phyloP scores from a whole-genome alignment of 2,888 invertebrate species.

The Disparrhopalites patrizii region DNA sequence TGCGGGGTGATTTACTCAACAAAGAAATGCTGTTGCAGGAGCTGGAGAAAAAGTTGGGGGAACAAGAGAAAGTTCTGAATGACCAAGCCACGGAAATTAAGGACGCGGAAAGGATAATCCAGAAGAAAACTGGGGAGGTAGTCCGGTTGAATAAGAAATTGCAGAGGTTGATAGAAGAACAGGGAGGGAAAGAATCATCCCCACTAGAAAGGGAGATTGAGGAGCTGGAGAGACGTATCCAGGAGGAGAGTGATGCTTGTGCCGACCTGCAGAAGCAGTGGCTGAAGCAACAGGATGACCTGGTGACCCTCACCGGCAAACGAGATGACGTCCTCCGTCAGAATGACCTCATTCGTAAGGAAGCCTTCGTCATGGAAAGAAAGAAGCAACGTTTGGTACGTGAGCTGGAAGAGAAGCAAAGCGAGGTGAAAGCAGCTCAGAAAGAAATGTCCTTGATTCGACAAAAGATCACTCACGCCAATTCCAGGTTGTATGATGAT shows the following conservation, averaged over 20 bases:
- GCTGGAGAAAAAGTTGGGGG: conserved; percentile 54
- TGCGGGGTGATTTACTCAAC: conserved; percentile 54
- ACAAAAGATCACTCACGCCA: conserved; percentile 59
- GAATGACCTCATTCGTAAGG: conserved; percentile 66
- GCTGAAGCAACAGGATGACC: conserved; percentile 70
- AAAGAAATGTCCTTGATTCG: conserved; percentile 61
- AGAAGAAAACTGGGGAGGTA: conserved; percentile 56
- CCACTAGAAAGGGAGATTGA: conserved; percentile 63
- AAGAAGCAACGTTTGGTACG: conserved; percentile 67
- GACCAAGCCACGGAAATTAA: conserved; percentile 52
- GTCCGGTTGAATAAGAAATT: conserved; percentile 57
- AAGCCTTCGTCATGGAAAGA: conserved; percentile 65
- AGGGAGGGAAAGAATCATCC: conserved; percentile 52
- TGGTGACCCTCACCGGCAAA: conserved; percentile 65
- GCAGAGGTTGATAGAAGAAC: conserved; percentile 54
- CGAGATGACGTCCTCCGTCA: conserved; percentile 65
- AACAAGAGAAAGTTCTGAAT: conserved; percentile 50
- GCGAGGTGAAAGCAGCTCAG: conserved; percentile 59
- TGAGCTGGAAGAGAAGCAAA: conserved; percentile 60
- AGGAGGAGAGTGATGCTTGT: conserved; percentile 60
- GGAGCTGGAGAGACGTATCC: conserved; percentile 64
- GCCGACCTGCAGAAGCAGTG: conserved; percentile 67
- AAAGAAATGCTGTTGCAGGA: conserved; percentile 45
- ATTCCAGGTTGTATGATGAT: conserved; percentile 59
- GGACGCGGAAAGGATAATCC: conserved; percentile 53